Evolutionary conservation across 2,888 invertebrate genomes (phyloP), one percentile per base, ranked within the genome.

Genomic region (Drosophila pseudotakahashii): DNA sequence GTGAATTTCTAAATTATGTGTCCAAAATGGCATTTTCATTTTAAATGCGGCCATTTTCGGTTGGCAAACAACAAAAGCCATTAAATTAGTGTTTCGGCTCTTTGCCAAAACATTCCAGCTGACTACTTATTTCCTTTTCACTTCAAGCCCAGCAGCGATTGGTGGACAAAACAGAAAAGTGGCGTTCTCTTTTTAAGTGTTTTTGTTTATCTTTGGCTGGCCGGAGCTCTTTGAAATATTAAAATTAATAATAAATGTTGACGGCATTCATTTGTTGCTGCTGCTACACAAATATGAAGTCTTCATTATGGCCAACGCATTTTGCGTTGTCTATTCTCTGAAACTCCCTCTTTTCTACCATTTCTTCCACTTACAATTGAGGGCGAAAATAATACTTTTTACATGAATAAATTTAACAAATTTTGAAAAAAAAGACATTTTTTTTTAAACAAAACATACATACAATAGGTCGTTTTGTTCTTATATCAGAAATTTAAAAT

Each of bases 191-290:
- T 69, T 42, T 39, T 44, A 30, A 34, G 16, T 19, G 14, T 51
- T 42, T 13, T 62, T 60, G 13, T 59, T 58, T 34, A 32, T 47
- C 57, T 42, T 6, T 13, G 59, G 42, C 47, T 47, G 61, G 58
- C 44, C 32, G 44, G 55, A 53, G 57, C 78, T 83, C 78, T 86
- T 83, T 83, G 68, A 76, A 71, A 78, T 78, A 83, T 86, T 86
- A 83, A 83, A 83, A 83, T 83, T 75, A 83, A 86, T 83, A 83
- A 86, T 83, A 72, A 79, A 86, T 83, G 84, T 48, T 69, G 72
- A 76, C 63, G 70, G 71, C 62, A 66, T 72, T 75, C 68, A 70
- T 77, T 84, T 73, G 72, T 62, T 63, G 62, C 42, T 67, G 69
- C 48, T 72, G 44, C 45, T 66, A 53, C 58, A 70, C 58, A 75